phyloP scores from a whole-genome alignment of 2,113 vertebrate species.

The Leucoraja erinaceus region DNA sequence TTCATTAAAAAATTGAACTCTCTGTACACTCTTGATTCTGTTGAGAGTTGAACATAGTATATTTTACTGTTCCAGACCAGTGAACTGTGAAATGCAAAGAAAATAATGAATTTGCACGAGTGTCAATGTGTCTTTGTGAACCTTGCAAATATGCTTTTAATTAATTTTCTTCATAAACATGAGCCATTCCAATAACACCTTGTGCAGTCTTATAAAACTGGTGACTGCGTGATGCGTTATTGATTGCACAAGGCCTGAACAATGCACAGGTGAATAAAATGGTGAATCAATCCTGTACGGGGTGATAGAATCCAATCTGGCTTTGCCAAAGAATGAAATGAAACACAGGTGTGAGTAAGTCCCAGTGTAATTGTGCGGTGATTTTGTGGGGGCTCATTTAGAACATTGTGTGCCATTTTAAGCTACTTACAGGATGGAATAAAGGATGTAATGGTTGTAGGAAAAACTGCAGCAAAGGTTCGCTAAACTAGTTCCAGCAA shows the following conservation, averaged over 20 bases:
- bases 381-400: too few species aligned
- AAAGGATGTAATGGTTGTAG: too few species aligned
- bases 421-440: too few species aligned
- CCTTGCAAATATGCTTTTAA: neutral
- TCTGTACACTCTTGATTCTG: neutral
- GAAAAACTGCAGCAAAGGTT: too few species aligned
- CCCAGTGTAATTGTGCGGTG: too few species aligned
- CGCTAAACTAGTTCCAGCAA: too few species aligned
- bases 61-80: neutral
- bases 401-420: too few species aligned
- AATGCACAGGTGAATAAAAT: neutral
- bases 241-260: neutral
- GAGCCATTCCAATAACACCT: neutral
- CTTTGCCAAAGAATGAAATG: neutral
- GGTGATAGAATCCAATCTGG: neutral
- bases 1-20: neutral
- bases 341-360: neutral
- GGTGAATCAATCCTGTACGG: neutral
- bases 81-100: slow-evolving; percentile 17
- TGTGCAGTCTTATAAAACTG: neutral
- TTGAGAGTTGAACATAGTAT: neutral
- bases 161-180: neutral
- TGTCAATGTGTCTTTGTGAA: neutral
- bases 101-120: neutral
- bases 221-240: neutral